A percentile compares a stretch with the other conserved stretches of the same genome.
Conservation (phyloP, 2,797 vertebrate genomes). For the Erithacus rubecula region DNA sequence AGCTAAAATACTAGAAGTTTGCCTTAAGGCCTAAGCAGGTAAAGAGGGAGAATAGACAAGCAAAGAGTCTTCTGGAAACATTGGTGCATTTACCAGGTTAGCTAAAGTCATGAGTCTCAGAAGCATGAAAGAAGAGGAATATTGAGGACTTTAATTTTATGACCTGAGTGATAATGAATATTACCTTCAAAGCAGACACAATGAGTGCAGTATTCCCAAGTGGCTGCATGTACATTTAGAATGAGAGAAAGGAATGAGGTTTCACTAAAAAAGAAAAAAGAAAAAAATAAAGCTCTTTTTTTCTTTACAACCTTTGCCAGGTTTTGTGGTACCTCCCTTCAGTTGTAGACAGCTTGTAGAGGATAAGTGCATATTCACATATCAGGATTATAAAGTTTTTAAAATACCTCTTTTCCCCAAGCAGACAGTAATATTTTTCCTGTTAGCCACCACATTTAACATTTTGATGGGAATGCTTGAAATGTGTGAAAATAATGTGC, state of each 20-base stretch:
- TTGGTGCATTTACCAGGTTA: background rate
- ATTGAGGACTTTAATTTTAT: background rate
- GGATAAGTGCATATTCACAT: background rate
- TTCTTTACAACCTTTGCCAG: background rate
- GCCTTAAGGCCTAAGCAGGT: background rate
- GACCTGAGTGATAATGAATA: background rate
- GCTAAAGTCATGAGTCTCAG: background rate
- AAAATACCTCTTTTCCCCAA: background rate
- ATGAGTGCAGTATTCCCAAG: background rate
- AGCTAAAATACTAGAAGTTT: background rate
- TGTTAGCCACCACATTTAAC: background rate
- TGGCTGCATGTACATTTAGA: background rate
- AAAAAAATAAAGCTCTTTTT: accelerated
- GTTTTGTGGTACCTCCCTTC: background rate
- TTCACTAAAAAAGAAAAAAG: background rate
- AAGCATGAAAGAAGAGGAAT: background rate
- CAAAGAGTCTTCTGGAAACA: background rate
- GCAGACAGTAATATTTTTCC: background rate
- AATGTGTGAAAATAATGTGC: background rate
- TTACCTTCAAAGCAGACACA: background rate
- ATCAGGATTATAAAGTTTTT: background rate
- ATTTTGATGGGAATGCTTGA: background rate
- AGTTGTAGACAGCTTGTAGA: background rate
- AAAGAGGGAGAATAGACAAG: background rate
- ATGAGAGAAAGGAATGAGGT: background rate